These are phyloP conservation scores for Noctua fimbriata DNA, from an alignment of 2,888 invertebrate species.

Conservation along the genomic window DNA sequence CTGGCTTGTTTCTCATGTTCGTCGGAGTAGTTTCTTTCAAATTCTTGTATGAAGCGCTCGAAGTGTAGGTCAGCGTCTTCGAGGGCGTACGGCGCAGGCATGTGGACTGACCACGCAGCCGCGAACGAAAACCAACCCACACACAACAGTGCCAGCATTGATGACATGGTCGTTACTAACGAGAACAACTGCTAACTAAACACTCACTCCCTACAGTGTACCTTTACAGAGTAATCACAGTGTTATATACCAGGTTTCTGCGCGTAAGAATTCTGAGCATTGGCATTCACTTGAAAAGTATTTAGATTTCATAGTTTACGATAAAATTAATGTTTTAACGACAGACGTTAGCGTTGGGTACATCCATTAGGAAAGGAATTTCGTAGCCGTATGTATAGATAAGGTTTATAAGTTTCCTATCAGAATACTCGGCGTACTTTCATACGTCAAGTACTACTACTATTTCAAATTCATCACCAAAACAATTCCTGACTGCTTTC, in stretches of 20 bases:
- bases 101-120: neutral
- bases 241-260: slow-evolving; percentile 8
- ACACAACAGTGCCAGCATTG: slow-evolving; percentile 23
- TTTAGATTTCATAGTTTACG: slow-evolving; percentile 4
- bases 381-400: no score
- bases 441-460: no score
- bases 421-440: no score
- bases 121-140: slow-evolving; percentile 12
- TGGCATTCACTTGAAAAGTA: neutral
- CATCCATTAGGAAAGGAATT: no score
- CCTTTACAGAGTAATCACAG: no score
- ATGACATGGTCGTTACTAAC: slow-evolving; percentile 12
- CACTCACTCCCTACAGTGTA: no score
- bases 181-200: neutral
- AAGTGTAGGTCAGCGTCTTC: slow-evolving; percentile 47
- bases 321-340: no score
- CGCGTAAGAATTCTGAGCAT: neutral
- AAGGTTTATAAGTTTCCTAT: no score
- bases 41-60: slow-evolving; percentile 44
- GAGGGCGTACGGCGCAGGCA: neutral
- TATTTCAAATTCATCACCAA: no score
- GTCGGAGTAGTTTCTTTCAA: slow-evolving; percentile 26
- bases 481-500: no score
- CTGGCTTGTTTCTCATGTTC: slow-evolving; percentile 46
- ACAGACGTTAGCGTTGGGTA: no score